Evolutionary conservation across 2,797 vertebrate species (phyloP).

Genomic region (Fringilla coelebs): DNA sequence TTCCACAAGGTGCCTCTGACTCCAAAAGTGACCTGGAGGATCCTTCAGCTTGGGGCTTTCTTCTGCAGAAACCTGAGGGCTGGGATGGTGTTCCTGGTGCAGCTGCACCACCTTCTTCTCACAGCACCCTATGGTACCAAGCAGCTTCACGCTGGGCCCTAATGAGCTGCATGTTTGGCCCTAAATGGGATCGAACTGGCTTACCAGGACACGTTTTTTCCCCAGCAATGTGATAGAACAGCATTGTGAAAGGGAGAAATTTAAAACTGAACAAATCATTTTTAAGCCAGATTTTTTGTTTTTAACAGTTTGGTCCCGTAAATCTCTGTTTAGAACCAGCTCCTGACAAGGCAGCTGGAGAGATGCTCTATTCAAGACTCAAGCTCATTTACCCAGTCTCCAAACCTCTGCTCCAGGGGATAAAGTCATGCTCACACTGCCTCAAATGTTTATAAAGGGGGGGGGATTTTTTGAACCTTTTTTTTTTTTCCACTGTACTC

Average conservation of each 20-base stretch:
- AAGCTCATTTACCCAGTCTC: background rate
- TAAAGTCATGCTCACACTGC: background rate
- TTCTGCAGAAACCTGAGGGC: background rate
- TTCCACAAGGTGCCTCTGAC: background rate
- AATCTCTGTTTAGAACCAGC: slow-evolving; percentile 5
- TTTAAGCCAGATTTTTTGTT: background rate
- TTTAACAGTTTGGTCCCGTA: background rate
- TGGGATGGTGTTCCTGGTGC: background rate
- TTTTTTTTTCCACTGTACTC: background rate
- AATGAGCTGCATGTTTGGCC: background rate
- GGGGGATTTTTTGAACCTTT: background rate
- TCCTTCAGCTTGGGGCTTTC: background rate
- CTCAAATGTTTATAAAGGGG: background rate
- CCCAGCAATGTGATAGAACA: background rate
- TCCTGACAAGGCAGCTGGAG: slow-evolving; percentile 22
- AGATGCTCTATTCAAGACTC: background rate
- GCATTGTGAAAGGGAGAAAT: background rate
- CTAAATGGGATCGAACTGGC: background rate
- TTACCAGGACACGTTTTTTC: background rate
- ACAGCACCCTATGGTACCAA: background rate
- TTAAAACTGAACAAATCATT: background rate
- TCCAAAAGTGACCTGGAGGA: background rate
- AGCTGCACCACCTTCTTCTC: background rate
- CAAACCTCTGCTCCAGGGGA: background rate
- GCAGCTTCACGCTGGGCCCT: background rate